A percentile compares a stretch with the other conserved stretches of the same genome.
Evolutionary conservation across 92 coral and sea anemone genomes (phyloP).

Genomic region (Meandrina meandrites): DNA sequence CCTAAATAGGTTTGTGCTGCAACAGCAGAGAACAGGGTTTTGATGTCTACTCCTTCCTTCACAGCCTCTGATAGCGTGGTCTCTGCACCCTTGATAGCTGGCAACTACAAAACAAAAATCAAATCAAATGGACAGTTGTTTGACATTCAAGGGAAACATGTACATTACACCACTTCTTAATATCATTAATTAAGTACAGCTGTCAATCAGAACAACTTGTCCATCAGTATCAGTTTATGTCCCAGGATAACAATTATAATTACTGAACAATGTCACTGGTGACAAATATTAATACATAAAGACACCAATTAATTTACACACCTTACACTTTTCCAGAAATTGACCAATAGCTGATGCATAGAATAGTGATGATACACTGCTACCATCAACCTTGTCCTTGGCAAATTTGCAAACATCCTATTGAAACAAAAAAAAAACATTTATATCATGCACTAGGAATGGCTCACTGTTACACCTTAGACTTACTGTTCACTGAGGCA

Average conservation of each 20-base stretch:
- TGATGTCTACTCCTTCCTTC: slow-evolving; percentile 73
- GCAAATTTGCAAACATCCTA: slow-evolving; percentile 90
- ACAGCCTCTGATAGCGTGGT: slow-evolving; percentile 66
- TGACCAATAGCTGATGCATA: slow-evolving; percentile 75
- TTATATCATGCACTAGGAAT: too few species aligned
- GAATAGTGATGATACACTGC: slow-evolving; percentile 72
- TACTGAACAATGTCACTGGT: background rate
- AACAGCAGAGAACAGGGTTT: slow-evolving; percentile 71
- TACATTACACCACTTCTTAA: background rate
- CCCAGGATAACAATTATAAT: background rate
- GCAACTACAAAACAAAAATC: slow-evolving; percentile 20
- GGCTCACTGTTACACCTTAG: too few species aligned
- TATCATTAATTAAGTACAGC: background rate
- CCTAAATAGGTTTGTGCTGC: slow-evolving; percentile 74
- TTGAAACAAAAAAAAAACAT: background rate
- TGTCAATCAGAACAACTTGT: background rate
- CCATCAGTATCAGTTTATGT: background rate
- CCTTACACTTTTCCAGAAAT: slow-evolving; percentile 75
- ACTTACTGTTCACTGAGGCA: too few species aligned
- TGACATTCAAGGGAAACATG: background rate
- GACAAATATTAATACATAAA: background rate
- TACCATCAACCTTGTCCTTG: slow-evolving; percentile 75
- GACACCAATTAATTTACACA: background rate
- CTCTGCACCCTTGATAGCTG: slow-evolving; percentile 66
- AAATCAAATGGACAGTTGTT: background rate